Conservation (phyloP, 1,140 invertebrate genomes). For the Penaeus vannamei region DNA sequence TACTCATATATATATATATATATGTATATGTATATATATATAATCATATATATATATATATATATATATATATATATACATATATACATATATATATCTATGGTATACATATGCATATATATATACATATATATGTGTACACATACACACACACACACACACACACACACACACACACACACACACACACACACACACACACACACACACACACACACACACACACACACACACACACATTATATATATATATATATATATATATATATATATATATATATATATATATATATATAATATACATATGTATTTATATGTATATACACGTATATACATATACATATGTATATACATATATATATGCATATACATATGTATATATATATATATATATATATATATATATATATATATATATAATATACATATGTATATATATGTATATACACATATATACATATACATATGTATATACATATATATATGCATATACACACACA, state of each 20-base stretch:
- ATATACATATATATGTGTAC: constrained; percentile 6
- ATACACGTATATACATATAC: too few species aligned
- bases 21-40: constrained; percentile 13
- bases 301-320: too few species aligned
- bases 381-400: too few species aligned
- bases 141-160: not conserved
- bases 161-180: not conserved
- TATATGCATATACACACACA: too few species aligned
- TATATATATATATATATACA: constrained; percentile 23
- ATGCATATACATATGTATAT: too few species aligned
- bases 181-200: not conserved
- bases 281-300: not conserved
- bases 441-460: too few species aligned
- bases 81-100: constrained; percentile 14
- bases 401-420: too few species aligned
- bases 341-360: too few species aligned
- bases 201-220: not conserved
- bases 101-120: constrained; percentile 1
- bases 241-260: constrained; percentile 7
- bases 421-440: too few species aligned
- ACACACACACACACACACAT: not conserved
- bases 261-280: constrained; percentile 10
- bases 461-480: too few species aligned
- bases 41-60: constrained; percentile 10
- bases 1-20: constrained; percentile 17